These are phyloP conservation scores for Pseudomyrmex cubaensis DNA, from an alignment of 1,140 invertebrate species.

Conservation along the genomic window DNA sequence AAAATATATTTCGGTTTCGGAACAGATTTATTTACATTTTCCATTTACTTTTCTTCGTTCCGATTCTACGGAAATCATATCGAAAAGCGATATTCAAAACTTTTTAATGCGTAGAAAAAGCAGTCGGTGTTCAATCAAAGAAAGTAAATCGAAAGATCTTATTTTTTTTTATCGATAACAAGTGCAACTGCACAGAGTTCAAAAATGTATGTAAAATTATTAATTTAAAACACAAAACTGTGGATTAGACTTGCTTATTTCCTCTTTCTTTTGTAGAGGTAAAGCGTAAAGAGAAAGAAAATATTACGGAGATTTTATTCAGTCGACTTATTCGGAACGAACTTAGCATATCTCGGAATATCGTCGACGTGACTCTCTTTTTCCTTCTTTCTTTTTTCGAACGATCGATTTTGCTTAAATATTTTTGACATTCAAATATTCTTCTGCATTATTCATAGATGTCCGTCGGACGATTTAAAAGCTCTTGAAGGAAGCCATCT, in stretches of 20 bases:
- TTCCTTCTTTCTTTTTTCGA: background rate
- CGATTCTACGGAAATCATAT: too few species aligned
- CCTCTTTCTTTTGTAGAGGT: background rate
- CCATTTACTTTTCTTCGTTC: too few species aligned
- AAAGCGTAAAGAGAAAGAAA: background rate
- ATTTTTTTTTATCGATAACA: too few species aligned
- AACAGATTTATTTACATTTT: too few species aligned
- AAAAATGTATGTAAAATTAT: background rate
- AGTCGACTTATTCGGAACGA: slow-evolving; percentile 24
- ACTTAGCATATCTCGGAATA: slow-evolving; percentile 30
- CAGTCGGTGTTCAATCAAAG: too few species aligned
- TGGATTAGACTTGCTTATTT: background rate
- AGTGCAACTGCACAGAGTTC: too few species aligned
- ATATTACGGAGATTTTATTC: background rate
- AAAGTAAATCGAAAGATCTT: too few species aligned
- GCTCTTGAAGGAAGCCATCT: background rate
- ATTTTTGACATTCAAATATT: slow-evolving; percentile 44
- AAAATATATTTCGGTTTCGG: too few species aligned
- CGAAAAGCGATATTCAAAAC: too few species aligned
- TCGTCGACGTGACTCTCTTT: background rate
- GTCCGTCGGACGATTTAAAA: background rate
- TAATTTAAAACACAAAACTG: background rate
- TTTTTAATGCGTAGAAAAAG: too few species aligned
- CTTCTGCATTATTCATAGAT: slow-evolving; percentile 26
- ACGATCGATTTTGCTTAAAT: background rate